phyloP scores from a whole-genome alignment of 2,113 vertebrate genomes.

The Hystrix brachyura region DNA sequence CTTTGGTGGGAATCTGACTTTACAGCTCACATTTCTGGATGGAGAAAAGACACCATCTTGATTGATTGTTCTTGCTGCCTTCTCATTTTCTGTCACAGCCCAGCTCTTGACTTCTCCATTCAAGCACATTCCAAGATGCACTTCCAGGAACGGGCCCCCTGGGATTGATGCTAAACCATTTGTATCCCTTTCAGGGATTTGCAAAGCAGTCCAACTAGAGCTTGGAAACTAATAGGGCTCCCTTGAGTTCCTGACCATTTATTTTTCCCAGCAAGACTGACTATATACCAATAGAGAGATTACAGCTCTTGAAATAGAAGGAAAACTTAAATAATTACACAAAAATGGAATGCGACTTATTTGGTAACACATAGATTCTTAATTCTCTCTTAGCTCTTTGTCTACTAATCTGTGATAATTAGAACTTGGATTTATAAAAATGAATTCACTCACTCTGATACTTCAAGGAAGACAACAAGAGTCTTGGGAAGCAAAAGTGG shows the following conservation, averaged over 20 bases:
- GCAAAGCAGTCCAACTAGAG: neutral
- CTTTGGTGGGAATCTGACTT: neutral
- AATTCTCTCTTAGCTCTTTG: neutral
- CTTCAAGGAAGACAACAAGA: neutral
- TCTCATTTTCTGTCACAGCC: neutral
- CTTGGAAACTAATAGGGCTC: neutral
- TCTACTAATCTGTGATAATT: neutral
- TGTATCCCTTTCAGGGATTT: slow-evolving; percentile 5
- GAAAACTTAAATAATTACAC: slow-evolving; percentile 23
- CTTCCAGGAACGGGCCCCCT: neutral
- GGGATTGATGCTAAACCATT: neutral
- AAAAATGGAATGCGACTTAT: slow-evolving; percentile 12
- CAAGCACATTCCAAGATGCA: neutral
- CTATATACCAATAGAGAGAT: neutral
- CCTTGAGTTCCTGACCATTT: neutral
- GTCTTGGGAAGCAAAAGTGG: neutral
- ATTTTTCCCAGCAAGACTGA: slow-evolving; percentile 1
- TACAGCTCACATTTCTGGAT: neutral
- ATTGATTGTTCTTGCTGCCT: neutral
- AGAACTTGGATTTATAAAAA: neutral
- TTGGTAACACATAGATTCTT: neutral
- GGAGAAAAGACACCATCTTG: neutral
- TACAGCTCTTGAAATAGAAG: neutral
- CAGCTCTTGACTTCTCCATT: neutral
- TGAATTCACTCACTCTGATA: neutral